Evolutionary conservation across 2,113 vertebrate genomes (phyloP).

Genomic region (Lepus americanus): DNA sequence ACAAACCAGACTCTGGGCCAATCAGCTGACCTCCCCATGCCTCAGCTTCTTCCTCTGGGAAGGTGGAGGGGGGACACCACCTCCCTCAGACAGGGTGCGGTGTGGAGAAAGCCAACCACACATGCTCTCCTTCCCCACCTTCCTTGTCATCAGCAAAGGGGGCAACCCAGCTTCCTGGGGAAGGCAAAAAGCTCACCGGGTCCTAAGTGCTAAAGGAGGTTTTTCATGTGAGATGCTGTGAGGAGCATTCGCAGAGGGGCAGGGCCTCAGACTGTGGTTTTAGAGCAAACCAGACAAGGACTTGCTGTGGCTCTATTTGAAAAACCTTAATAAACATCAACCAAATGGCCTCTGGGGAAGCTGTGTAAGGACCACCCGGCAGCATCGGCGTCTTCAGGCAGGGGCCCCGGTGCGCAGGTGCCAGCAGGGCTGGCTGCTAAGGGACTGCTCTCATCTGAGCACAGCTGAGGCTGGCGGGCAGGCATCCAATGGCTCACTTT

Average conservation of each 20-base stretch:
- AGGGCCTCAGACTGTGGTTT: background rate
- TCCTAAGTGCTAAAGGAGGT: background rate
- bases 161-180: background rate
- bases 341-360: background rate
- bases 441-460: background rate
- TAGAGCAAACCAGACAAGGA: background rate
- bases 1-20: background rate
- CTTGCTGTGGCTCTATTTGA: background rate
- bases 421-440: background rate
- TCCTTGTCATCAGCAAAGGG: background rate
- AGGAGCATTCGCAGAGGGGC: background rate
- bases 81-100: no score
- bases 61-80: background rate
- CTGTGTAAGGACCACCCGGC: background rate
- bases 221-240: background rate
- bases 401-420: background rate
- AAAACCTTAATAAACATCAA: background rate
- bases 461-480: background rate
- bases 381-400: background rate
- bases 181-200: conserved; percentile 12
- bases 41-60: background rate
- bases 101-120: rapidly evolving
- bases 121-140: background rate
- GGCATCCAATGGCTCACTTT: background rate
- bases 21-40: background rate